Evolutionary conservation across 2,888 invertebrate genomes (phyloP).

Genomic region (Caenorhabditis sulstoni): DNA sequence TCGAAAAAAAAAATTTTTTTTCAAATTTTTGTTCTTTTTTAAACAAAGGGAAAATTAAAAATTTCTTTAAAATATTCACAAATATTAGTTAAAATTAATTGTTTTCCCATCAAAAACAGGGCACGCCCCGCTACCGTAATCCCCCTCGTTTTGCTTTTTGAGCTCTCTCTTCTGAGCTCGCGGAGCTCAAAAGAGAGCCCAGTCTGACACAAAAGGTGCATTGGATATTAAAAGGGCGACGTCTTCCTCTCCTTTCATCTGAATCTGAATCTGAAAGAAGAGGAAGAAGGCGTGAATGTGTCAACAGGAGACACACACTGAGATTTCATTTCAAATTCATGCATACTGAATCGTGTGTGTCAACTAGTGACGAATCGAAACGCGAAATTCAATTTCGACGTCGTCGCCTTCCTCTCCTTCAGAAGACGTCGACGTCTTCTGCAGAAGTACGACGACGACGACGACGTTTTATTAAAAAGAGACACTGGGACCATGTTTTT

Average conservation of each 20-base stretch:
- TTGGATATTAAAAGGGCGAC: slow-evolving; percentile 9
- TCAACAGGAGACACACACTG: not conserved
- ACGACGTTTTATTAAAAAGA: not conserved
- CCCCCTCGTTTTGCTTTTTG: not conserved
- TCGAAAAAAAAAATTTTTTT: too few relatives aligned
- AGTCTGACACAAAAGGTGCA: not conserved
- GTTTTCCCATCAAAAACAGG: too few relatives aligned
- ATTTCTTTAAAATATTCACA: too few relatives aligned
- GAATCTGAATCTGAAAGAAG: not conserved
- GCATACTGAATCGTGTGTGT: slow-evolving; percentile 37
- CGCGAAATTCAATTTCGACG: not conserved
- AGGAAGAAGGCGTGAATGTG: too few relatives aligned
- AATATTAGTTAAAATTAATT: too few relatives aligned
- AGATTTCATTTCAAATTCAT: slow-evolving; percentile 47
- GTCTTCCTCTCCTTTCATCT: too few relatives aligned
- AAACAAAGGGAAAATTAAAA: too few relatives aligned
- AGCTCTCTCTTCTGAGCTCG: too few relatives aligned
- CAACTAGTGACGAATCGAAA: not conserved
- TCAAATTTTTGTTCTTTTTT: too few relatives aligned
- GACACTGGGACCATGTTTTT: too few relatives aligned
- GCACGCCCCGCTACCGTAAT: not conserved
- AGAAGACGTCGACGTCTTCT: not conserved
- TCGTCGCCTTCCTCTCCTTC: too few relatives aligned
- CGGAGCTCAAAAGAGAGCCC: too few relatives aligned
- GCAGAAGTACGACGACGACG: slow-evolving; percentile 5